These are phyloP conservation scores for Melikaiella ostensackeni DNA, from an alignment of 2,888 invertebrate genomes.

Conservation along the genomic window DNA sequence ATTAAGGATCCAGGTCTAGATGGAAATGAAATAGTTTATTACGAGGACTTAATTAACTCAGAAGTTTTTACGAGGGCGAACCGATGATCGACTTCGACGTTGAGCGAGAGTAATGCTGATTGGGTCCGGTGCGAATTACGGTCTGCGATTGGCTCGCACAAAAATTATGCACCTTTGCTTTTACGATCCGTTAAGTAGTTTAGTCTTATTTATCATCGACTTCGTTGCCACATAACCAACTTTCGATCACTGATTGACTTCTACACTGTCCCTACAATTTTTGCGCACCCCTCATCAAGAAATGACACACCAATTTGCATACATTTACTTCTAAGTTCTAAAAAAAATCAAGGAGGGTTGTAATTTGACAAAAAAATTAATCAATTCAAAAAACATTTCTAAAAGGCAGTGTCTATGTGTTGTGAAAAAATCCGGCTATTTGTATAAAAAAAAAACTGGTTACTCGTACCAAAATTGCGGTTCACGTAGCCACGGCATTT, in stretches of 20 bases:
- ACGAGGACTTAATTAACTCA: conserved; percentile 54
- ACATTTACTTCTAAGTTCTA: background rate
- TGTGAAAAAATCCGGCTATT: too few species aligned
- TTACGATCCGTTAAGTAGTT: conserved; percentile 68
- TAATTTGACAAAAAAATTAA: too few species aligned
- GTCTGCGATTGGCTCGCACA: conserved; percentile 49
- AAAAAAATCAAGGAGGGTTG: too few species aligned
- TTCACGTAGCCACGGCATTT: too few species aligned
- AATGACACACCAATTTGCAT: background rate
- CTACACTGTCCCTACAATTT: conserved; percentile 42
- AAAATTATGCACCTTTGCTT: conserved; percentile 53
- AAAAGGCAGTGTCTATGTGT: too few species aligned
- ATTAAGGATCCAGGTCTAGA: conserved; percentile 25
- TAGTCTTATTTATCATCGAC: conserved; percentile 59
- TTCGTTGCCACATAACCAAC: conserved; percentile 45
- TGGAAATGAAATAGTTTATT: conserved; percentile 48
- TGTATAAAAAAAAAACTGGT: too few species aligned
- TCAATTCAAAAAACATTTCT: too few species aligned
- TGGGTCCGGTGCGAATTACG: conserved; percentile 53
- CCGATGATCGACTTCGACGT: conserved; percentile 52
- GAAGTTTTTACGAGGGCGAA: conserved; percentile 54
- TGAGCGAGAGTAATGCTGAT: conserved; percentile 56
- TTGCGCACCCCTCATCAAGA: conserved; percentile 15
- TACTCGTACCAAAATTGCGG: too few species aligned
- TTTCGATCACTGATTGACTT: conserved; percentile 38